A percentile compares a stretch with the other conserved stretches of the same genome.
phyloP scores from a whole-genome alignment of 2,888 invertebrate species.

The Galerucella pusilla region DNA sequence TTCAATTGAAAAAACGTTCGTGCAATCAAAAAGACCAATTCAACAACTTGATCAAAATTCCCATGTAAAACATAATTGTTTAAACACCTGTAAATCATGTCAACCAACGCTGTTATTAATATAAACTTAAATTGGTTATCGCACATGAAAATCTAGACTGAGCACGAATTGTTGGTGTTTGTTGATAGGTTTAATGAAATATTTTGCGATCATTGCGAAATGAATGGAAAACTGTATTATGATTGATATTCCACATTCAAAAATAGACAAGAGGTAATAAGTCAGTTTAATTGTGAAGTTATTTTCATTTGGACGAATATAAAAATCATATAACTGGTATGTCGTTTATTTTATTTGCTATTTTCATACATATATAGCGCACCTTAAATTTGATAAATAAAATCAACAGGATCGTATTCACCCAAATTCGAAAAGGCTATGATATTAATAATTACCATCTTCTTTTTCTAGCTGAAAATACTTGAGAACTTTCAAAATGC shows the following conservation, averaged over 20 bases:
- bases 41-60: neutral
- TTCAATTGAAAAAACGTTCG: no score
- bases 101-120: neutral
- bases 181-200: neutral
- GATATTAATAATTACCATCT: no score
- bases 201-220: neutral
- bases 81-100: neutral
- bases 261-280: neutral
- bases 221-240: neutral
- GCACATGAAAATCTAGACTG: conserved; percentile 4
- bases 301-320: no score
- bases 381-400: no score
- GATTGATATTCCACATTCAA: neutral
- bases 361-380: no score
- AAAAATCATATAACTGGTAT: no score
- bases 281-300: no score
- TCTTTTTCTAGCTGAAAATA: no score
- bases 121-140: neutral
- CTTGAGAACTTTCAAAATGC: no score
- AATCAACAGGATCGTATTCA: no score
- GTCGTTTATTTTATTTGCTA: no score
- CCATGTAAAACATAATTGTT: neutral
- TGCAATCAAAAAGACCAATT: neutral
- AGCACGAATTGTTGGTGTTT: neutral
- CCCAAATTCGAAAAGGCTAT: no score